Evolutionary conservation across 2,888 invertebrate genomes (phyloP).

Genomic region (Hirtodrosophila trivittata): DNA sequence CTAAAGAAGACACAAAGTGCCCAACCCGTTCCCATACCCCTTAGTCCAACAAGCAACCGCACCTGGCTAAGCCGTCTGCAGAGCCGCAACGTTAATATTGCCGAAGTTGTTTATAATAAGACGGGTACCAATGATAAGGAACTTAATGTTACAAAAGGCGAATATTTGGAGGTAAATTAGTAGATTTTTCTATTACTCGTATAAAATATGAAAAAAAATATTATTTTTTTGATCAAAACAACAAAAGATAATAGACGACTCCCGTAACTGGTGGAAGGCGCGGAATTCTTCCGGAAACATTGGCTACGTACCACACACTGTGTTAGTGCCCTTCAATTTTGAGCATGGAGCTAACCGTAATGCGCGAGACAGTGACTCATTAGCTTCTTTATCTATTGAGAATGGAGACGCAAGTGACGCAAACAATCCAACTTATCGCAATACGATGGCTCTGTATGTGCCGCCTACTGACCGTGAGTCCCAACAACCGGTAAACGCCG

Average conservation of each 20-base stretch:
- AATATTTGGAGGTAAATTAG: conserved; percentile 93
- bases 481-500: conserved; percentile 46
- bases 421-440: conserved; percentile 59
- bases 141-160: conserved; percentile 96
- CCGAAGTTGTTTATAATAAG: conserved; percentile 96
- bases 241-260: conserved; percentile 94
- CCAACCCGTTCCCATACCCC: conserved; percentile 32
- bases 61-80: conserved; percentile 89
- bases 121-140: conserved; percentile 99
- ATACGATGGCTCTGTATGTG: conserved; percentile 62
- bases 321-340: conserved; percentile 88
- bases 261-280: conserved; percentile 99
- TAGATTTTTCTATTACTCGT: neutral
- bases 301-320: conserved; percentile 98
- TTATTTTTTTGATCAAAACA: conserved; percentile 2
- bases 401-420: conserved; percentile 49
- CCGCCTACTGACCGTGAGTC: conserved; percentile 65
- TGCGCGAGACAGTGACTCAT: conserved; percentile 75
- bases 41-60: conserved; percentile 75
- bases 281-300: conserved; percentile 92
- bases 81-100: conserved; percentile 89
- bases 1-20: conserved; percentile 66
- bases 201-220: no score
- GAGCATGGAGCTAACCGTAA: conserved; percentile 55
- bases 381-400: conserved; percentile 62